These are phyloP conservation scores for Mus minutoides DNA, from an alignment of 2,797 vertebrate species.

Conservation along the genomic window DNA sequence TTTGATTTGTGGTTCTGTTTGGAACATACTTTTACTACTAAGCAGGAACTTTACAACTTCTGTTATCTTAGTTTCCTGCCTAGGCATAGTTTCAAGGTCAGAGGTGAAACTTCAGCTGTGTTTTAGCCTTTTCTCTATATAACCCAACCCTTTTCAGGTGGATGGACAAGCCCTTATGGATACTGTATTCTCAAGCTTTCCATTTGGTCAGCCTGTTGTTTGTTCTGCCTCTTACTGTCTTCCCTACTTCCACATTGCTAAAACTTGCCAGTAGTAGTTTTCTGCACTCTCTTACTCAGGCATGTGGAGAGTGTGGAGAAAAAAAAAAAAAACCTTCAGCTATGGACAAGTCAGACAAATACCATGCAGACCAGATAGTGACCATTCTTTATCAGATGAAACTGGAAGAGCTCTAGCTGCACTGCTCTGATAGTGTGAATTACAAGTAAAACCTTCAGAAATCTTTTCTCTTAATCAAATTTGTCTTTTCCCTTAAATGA, in stretches of 20 bases:
- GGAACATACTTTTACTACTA: not conserved
- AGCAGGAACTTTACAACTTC: constrained; percentile 10
- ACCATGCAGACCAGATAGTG: not conserved
- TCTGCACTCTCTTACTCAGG: not conserved
- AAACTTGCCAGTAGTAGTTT: constrained; percentile 25
- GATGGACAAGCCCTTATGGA: not conserved
- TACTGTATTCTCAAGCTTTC: not conserved
- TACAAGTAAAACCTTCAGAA: not conserved
- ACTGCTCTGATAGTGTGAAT: not conserved
- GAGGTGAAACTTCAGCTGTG: not conserved
- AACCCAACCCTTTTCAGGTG: not conserved
- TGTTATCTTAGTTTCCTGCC: constrained; percentile 11
- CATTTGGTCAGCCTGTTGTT: not conserved
- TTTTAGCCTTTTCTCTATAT: not conserved
- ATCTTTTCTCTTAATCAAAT: not conserved
- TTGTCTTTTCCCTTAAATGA: constrained; percentile 5
- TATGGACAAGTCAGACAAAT: not conserved
- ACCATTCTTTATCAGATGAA: not conserved
- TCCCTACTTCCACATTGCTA: not conserved
- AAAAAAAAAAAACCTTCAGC: constrained; percentile 2
- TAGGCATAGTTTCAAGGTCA: constrained; percentile 5
- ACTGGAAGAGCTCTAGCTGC: not conserved
- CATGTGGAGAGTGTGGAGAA: not conserved
- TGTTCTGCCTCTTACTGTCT: not conserved
- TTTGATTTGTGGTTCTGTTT: constrained; percentile 33